Percentiles rank a stretch among this genome's conserved stretches.
phyloP scores from a whole-genome alignment of 1,140 invertebrate species.

The Penaeus indicus region DNA sequence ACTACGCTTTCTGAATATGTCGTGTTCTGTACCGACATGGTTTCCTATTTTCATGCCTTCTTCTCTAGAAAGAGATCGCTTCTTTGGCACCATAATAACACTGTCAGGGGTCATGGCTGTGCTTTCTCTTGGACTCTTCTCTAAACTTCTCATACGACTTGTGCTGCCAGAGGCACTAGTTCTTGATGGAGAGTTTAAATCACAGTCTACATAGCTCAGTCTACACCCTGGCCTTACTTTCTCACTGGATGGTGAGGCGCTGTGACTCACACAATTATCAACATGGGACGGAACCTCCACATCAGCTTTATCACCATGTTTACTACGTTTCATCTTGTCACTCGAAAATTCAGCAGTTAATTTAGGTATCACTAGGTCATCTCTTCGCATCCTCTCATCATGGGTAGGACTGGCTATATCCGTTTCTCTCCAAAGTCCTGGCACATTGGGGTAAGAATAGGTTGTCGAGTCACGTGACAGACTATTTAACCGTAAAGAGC shows the following conservation, averaged over 20 bases:
- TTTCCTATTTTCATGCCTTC: conserved; percentile 47
- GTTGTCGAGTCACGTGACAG: conserved; percentile 62
- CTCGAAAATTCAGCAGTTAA: conserved; percentile 65
- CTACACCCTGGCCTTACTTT: conserved; percentile 61
- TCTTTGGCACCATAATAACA: conserved; percentile 60
- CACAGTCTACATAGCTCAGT: conserved; percentile 63
- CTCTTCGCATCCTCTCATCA: conserved; percentile 61
- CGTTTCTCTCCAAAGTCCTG: conserved; percentile 64
- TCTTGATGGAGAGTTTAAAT: conserved; percentile 63
- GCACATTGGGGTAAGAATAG: conserved; percentile 62
- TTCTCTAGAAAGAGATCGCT: conserved; percentile 65
- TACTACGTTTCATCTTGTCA: conserved; percentile 65
- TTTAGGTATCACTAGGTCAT: conserved; percentile 66
- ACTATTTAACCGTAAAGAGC: conserved; percentile 64
- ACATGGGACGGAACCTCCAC: conserved; percentile 54
- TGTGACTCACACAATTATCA: conserved; percentile 62
- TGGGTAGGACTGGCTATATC: conserved; percentile 55
- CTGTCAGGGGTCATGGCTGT: conserved; percentile 61
- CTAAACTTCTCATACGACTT: conserved; percentile 63
- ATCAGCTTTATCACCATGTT: conserved; percentile 49
- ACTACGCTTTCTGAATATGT: conserved; percentile 44
- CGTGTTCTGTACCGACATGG: conserved; percentile 38
- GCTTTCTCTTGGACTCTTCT: conserved; percentile 64
- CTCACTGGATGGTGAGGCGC: conserved; percentile 64
- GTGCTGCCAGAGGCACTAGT: conserved; percentile 63